Evolutionary conservation across 2,113 vertebrate genomes (phyloP), one percentile per base, ranked within the genome.

Genomic region (Ophiodon elongatus): DNA sequence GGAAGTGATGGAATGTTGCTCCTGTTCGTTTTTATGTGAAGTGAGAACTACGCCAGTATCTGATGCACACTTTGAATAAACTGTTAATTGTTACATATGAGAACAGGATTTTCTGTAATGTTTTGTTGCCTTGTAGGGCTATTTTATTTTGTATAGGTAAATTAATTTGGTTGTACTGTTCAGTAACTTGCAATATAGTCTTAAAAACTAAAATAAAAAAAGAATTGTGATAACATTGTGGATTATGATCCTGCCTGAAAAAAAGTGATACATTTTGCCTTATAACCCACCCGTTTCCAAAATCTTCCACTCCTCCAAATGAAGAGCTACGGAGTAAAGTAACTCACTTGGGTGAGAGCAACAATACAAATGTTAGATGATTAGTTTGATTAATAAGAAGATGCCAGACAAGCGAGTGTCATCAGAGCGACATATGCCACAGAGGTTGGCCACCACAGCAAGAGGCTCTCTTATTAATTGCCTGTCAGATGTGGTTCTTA

Each of bases 391-490:
- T 59, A 59, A 29, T 29, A 64, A 72, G 45, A 76, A 23, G 54
- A 82, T 65, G 80, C 37, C 54, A 88, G 70, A 81, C 76, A 83
- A 91, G 89, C 43, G 56, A 56, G 76, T 82, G 88, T 31, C 86
- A 86, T 93, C 87, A 90, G 85, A 92, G 85, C 68, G 75, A 74
- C 93, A 92, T 92, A 94, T 94, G 92, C 93, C 89, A 87, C 82
- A 80, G 90, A 88, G 90, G 75, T 84, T 64, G 80, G 65, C 89
- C 93, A 82, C 83, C 91, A 84, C 94, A 91, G 92, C 91, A 62
- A 84, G 89, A 89, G 82, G 79, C 78, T 73, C 29, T 86, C 80
- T 95, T 94, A 95, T 95, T 94, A 94, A 95, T 94, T 86, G 89
- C 88, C 92, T 95, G 93, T 95, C 95, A 94, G 84, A 79, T 79